Percentiles rank a stretch among this genome's conserved stretches.
These are phyloP conservation scores for Cheilosia vulpina DNA, from an alignment of 2,888 invertebrate species.

Conservation along the genomic window DNA sequence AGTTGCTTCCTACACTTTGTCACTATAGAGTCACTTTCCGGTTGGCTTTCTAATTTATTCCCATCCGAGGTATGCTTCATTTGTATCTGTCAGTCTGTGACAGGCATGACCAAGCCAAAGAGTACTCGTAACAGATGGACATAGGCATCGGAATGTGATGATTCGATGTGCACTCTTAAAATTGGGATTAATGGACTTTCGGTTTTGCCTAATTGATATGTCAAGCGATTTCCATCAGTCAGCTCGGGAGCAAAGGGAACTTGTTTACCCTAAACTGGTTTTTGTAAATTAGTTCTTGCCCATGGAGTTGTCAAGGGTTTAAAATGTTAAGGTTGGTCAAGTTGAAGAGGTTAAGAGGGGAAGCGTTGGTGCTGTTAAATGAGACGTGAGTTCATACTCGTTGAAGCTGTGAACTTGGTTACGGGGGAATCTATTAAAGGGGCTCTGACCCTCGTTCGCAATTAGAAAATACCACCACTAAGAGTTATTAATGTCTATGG, in stretches of 20 bases:
- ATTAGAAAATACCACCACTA: too few species aligned
- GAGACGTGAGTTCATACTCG: too few species aligned
- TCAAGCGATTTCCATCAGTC: constrained; percentile 2
- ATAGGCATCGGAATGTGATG: neutral
- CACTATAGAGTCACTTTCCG: constrained; percentile 3
- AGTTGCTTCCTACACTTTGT: neutral
- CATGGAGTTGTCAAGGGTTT: constrained; percentile 10
- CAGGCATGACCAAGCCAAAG: constrained; percentile 27
- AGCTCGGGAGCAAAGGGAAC: neutral
- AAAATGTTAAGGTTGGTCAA: too few species aligned
- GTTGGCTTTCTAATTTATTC: constrained; percentile 6
- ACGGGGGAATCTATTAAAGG: too few species aligned
- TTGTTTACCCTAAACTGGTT: constrained; percentile 5
- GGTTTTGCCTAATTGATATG: constrained; percentile 35
- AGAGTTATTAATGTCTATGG: too few species aligned
- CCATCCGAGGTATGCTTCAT: constrained; percentile 23
- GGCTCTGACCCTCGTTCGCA: too few species aligned
- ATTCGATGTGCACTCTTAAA: neutral
- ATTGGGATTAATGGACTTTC: constrained; percentile 43
- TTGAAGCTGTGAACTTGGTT: too few species aligned
- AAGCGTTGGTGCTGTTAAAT: too few species aligned
- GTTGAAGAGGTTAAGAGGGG: too few species aligned
- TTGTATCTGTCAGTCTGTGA: constrained; percentile 47
- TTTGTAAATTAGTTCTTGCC: constrained; percentile 1
- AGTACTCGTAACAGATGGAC: neutral